Evolutionary conservation across 1,140 invertebrate species (phyloP).

Genomic region (Nasonia longicornis): DNA sequence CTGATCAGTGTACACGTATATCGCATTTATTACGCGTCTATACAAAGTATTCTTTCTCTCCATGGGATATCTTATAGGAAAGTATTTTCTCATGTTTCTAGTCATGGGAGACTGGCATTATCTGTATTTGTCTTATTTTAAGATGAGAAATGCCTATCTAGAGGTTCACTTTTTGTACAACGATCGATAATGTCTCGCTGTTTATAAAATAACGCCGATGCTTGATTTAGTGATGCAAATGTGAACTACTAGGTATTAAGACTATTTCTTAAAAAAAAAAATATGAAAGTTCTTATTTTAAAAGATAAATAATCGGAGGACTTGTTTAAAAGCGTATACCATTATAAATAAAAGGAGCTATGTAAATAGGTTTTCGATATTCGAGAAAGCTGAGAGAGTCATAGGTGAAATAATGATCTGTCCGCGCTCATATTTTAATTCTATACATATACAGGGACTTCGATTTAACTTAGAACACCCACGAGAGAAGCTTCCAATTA

Average conservation of each 20-base stretch:
- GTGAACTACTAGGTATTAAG: neutral
- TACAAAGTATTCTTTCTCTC: conserved; percentile 31
- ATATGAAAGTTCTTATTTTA: neutral
- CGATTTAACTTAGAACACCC: neutral
- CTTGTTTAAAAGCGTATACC: neutral
- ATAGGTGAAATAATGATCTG: too few relatives aligned
- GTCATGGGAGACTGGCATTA: neutral
- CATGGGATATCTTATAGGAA: conserved; percentile 22
- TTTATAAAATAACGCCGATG: neutral
- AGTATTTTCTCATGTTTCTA: conserved; percentile 43
- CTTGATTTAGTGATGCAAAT: neutral
- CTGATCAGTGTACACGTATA: neutral
- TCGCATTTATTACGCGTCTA: conserved; percentile 19
- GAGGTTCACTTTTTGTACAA: neutral
- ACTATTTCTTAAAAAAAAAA: neutral
- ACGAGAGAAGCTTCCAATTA: neutral
- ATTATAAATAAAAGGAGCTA: neutral
- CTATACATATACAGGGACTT: conserved; percentile 9
- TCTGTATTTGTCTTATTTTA: conserved; percentile 11
- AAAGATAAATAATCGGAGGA: neutral
- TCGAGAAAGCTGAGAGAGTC: neutral
- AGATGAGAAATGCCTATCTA: neutral
- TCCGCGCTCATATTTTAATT: neutral
- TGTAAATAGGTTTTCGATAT: neutral
- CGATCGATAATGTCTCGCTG: neutral